A percentile compares a stretch with the other conserved stretches of the same genome.
phyloP scores from a whole-genome alignment of 2,888 invertebrate genomes.

The Gandaritis pyraliata region DNA sequence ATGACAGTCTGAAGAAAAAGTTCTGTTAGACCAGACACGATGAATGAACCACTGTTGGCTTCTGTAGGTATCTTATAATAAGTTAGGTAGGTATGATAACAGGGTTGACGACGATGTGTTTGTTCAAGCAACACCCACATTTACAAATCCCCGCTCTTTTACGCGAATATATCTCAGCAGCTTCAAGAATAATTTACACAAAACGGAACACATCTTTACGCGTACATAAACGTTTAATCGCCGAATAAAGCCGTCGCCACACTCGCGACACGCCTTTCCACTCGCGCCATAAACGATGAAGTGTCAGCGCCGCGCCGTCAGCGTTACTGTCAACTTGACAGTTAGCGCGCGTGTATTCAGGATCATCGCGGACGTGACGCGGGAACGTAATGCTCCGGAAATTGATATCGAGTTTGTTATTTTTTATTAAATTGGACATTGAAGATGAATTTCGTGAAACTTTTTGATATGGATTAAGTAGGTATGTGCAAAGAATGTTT shows the following conservation, averaged over 20 bases:
- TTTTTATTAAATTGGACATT: slow-evolving; percentile 30
- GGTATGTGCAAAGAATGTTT: no score
- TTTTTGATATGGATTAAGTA: slow-evolving; percentile 9
- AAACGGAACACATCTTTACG: slow-evolving; percentile 21
- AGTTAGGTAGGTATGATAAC: no score
- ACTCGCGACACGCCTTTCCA: slow-evolving; percentile 24
- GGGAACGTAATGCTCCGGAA: slow-evolving; percentile 29
- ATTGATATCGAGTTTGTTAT: slow-evolving; percentile 38
- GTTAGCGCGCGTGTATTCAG: slow-evolving; percentile 25
- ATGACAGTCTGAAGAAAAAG: no score
- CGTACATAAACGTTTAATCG: slow-evolving; percentile 23
- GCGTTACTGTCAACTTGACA: slow-evolving; percentile 30
- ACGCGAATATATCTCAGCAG: not conserved
- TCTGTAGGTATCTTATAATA: no score
- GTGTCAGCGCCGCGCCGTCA: slow-evolving; percentile 24
- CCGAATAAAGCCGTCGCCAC: slow-evolving; percentile 31
- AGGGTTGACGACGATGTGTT: no score
- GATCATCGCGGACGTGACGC: slow-evolving; percentile 36
- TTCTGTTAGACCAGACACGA: no score
- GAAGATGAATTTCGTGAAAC: slow-evolving; percentile 9
- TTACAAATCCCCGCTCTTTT: not conserved
- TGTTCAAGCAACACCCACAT: not conserved
- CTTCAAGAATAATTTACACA: slow-evolving; percentile 10
- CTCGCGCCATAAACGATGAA: slow-evolving; percentile 33
- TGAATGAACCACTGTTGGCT: no score